phyloP scores from a whole-genome alignment of 2,888 invertebrate genomes.

The Sylvicola fuscatus region DNA sequence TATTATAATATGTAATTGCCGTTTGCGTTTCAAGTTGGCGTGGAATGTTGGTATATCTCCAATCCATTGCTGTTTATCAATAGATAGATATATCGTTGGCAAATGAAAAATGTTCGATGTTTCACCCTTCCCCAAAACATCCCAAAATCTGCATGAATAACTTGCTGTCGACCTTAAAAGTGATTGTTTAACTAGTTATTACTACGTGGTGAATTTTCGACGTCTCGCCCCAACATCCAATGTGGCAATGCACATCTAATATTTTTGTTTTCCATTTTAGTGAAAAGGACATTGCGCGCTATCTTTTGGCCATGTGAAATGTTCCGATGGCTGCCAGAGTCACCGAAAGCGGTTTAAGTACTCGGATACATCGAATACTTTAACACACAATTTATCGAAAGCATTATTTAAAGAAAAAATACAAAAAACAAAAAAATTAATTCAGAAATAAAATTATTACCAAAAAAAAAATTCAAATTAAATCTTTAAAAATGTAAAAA shows the following conservation, averaged over 20 bases:
- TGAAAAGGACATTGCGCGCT: slow-evolving; percentile 25
- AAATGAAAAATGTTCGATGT: too few species aligned
- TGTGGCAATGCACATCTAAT: too few species aligned
- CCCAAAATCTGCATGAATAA: too few species aligned
- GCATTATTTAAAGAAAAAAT: slow-evolving; percentile 3
- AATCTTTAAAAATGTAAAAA: slow-evolving; percentile 1
- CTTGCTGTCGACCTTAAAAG: too few species aligned
- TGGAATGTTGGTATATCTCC: too few species aligned
- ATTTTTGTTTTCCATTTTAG: slow-evolving; percentile 10
- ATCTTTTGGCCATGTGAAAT: slow-evolving; percentile 26
- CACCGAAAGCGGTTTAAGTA: slow-evolving; percentile 21
- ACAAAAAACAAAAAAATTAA: slow-evolving; percentile 6
- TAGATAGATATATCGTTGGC: too few species aligned
- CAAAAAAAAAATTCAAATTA: slow-evolving; percentile 3
- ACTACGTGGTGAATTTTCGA: too few species aligned
- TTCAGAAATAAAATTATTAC: slow-evolving; percentile 6
- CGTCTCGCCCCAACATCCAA: too few species aligned
- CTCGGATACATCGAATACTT: slow-evolving; percentile 7
- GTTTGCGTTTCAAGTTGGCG: neutral
- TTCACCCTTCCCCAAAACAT: too few species aligned
- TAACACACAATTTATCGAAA: slow-evolving; percentile 3
- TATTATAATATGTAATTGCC: neutral
- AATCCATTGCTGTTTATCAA: too few species aligned
- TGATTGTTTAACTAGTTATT: too few species aligned
- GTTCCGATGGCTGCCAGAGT: slow-evolving; percentile 25